phyloP scores from a whole-genome alignment of 2,888 invertebrate species.

The Volucella bombylans region DNA sequence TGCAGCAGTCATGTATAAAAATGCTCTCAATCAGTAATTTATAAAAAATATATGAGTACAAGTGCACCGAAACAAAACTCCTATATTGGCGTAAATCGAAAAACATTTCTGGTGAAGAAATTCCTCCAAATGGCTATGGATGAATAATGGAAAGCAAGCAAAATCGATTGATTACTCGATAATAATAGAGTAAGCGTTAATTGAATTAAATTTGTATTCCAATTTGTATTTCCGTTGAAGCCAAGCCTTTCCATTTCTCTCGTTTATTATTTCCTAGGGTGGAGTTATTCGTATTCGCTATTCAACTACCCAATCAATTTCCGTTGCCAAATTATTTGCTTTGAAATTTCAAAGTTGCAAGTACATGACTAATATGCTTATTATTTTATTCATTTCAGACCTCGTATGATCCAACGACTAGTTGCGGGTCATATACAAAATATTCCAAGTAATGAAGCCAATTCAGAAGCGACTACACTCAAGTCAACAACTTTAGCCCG shows the following conservation, averaged over 20 bases:
- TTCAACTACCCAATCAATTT: background rate
- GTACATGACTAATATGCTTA: background rate
- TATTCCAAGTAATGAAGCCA: slow-evolving; percentile 71
- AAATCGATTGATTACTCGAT: slow-evolving; percentile 37
- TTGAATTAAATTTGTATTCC: slow-evolving; percentile 18
- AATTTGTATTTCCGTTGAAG: background rate
- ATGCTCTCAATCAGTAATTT: background rate
- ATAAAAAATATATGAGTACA: background rate
- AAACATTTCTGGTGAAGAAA: background rate
- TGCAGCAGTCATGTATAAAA: background rate
- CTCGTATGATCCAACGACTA: slow-evolving; percentile 86
- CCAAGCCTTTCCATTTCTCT: slow-evolving; percentile 1
- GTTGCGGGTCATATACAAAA: slow-evolving; percentile 87
- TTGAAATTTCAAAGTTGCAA: background rate
- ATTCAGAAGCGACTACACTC: slow-evolving; percentile 29
- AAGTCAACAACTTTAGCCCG: slow-evolving; percentile 71
- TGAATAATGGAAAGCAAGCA: slow-evolving; percentile 35
- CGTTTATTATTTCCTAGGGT: background rate
- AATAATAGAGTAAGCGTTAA: slow-evolving; percentile 9
- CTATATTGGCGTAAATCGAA: background rate
- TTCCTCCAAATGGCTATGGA: slow-evolving; percentile 3
- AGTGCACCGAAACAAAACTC: background rate
- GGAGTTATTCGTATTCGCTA: background rate
- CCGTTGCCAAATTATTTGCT: background rate
- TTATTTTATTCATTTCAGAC: slow-evolving; percentile 76